Base-by-base conservation (phyloP, 2,797 vertebrate genomes). In the Hoplostethus atlanticus region DNA sequence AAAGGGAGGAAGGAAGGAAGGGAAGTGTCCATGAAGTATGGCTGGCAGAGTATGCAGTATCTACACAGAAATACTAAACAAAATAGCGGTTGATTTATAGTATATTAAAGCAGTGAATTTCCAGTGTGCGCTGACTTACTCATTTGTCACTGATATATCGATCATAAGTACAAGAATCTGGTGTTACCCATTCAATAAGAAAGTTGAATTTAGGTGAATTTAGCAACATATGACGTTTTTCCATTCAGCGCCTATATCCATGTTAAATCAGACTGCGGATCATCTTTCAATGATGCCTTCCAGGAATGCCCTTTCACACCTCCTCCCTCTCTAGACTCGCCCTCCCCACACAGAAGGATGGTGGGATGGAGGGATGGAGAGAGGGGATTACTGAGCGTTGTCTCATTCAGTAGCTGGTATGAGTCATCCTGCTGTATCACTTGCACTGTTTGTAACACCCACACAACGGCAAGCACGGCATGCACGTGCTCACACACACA, bases 401-500 rank as follows among this genome's bases (percentile, higher is more conserved):
- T 89, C 89, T 92, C 91, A 90, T 92, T 91, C 89, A 92, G 86
- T 79, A 84, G 81, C 85, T 80, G 85, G 68, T 71, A 93, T 93
- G 93, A 94, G 88, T 94, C 93, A 94, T 94, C 87, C 88, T 89
- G 91, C 91, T 89, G 86, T 92, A 90, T 85, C 77, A 87, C 77
- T 87, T 55, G 11, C 80, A 74, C 73, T 85, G 87, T 88, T 90
- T 89, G 84, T 82, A 89, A 85, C 86, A 84, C 88, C 87, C 86
- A 80, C 89, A 76, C 75, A 70, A 61, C 71, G 59, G 53, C n/a
- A 28, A 73, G 65, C 71, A 21, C 51, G 10, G 67, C 40, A 50
- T 10, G 58, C 84, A 80, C 65, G 3, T 51, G 38, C 60, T 10
- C 67, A 55, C 67, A 48, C 59, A 34, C 28, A 46, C 28, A 53